phyloP scores from a whole-genome alignment of 2,113 vertebrate genomes.

The Bos javanicus region DNA sequence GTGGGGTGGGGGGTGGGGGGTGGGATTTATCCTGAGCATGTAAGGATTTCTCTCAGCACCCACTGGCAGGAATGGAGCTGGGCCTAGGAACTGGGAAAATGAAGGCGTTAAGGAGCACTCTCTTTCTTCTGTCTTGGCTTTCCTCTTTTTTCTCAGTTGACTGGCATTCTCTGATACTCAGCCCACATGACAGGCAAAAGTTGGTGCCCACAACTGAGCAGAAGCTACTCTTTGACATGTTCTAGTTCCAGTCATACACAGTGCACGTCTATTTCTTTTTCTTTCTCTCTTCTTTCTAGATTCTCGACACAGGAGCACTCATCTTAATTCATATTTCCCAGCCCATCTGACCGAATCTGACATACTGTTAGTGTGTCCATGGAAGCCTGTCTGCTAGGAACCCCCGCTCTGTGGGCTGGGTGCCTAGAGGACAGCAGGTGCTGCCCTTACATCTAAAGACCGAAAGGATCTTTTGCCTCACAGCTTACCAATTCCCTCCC shows the following conservation, averaged over 20 bases:
- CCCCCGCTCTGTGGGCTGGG: not conserved
- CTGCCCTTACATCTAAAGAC: not conserved
- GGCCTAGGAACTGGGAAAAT: not conserved
- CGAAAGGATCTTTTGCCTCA: not conserved
- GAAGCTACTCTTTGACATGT: not conserved
- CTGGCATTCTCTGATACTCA: constrained; percentile 20
- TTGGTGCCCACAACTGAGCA: not conserved
- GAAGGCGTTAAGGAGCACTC: not conserved
- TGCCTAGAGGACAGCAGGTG: not conserved
- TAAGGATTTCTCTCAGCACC: constrained; percentile 22
- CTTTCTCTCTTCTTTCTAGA: not conserved
- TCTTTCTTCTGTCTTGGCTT: not conserved
- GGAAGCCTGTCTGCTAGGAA: not conserved
- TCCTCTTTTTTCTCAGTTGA: constrained; percentile 9
- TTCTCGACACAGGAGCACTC: not conserved
- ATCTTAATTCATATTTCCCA: constrained; percentile 17
- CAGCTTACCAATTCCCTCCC: not conserved
- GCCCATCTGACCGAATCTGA: not conserved
- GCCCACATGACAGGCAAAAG: not conserved
- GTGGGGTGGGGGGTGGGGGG: too few species aligned
- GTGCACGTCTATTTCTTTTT: not conserved
- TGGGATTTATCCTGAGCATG: not conserved
- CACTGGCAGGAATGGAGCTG: not conserved
- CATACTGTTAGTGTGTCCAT: not conserved
- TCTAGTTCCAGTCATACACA: not conserved